phyloP scores from a whole-genome alignment of 2,113 vertebrate species.

The Pituophis catenifer region DNA sequence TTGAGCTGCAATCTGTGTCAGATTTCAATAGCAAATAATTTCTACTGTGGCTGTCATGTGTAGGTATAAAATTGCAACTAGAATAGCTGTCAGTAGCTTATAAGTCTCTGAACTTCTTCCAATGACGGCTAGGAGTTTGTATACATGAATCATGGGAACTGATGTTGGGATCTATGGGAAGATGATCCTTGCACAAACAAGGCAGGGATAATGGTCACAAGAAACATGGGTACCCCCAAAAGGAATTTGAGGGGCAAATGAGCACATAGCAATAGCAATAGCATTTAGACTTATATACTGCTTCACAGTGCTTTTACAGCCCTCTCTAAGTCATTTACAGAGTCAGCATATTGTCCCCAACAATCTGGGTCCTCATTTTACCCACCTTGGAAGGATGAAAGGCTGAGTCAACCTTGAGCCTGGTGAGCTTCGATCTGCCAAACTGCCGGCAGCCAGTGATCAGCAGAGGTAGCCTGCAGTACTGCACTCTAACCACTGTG shows the following conservation, averaged over 20 bases:
- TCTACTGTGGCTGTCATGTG: background rate
- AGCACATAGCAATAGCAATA: too few relatives aligned
- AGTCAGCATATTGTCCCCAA: too few relatives aligned
- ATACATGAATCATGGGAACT: background rate
- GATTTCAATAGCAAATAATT: background rate
- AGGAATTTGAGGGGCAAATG: background rate
- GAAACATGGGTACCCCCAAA: background rate
- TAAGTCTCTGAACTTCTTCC: background rate
- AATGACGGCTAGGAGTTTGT: background rate
- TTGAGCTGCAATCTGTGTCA: background rate
- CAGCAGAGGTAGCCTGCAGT: too few relatives aligned
- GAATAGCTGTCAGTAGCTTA: background rate
- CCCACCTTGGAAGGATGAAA: too few relatives aligned
- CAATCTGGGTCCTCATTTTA: too few relatives aligned
- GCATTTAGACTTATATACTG: too few relatives aligned
- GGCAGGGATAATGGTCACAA: background rate
- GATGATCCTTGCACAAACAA: background rate
- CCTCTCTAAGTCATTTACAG: too few relatives aligned
- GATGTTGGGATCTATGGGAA: background rate
- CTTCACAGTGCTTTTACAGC: too few relatives aligned
- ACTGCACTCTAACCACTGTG: too few relatives aligned
- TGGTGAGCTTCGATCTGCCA: too few relatives aligned
- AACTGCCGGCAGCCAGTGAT: too few relatives aligned
- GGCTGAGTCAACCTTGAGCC: too few relatives aligned
- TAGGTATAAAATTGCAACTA: background rate